Conservation (phyloP, 2,888 invertebrate species). For the Panorpa germanica region DNA sequence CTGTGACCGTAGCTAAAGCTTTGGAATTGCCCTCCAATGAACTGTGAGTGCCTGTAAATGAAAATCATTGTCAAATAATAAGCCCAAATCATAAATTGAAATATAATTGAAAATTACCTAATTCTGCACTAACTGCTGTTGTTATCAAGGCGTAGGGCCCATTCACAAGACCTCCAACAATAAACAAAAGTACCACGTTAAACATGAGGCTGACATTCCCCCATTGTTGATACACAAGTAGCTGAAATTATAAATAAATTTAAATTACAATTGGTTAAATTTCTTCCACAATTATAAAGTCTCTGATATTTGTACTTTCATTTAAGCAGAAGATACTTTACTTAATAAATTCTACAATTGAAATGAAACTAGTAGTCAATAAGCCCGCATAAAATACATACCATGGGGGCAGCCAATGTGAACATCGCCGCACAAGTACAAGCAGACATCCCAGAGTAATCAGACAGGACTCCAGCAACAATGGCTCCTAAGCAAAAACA, state of each 20-base stretch:
- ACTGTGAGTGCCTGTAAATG: conserved; percentile 48
- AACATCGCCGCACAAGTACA: conserved; percentile 75
- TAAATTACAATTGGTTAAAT: conserved; percentile 3
- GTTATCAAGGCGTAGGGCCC: conserved; percentile 94
- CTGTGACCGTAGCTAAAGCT: conserved; percentile 91
- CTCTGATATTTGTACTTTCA: too few species aligned
- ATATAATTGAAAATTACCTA: conserved; percentile 27
- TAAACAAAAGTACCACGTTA: conserved; percentile 47
- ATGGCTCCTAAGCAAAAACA: too few species aligned
- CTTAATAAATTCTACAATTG: background rate
- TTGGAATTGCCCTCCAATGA: conserved; percentile 67
- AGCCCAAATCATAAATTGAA: background rate
- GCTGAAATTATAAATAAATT: conserved; percentile 29
- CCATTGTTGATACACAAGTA: conserved; percentile 59
- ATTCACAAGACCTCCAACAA: conserved; percentile 74
- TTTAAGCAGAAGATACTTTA: too few species aligned
- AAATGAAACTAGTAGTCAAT: background rate
- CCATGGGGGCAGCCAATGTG: conserved; percentile 61
- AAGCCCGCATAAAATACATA: conserved; percentile 20
- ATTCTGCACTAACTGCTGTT: conserved; percentile 87
- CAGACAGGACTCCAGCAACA: conserved; percentile 69
- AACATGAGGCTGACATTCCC: conserved; percentile 38
- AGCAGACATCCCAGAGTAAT: conserved; percentile 68
- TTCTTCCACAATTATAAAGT: too few species aligned
- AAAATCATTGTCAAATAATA: conserved; percentile 1